Conservation (phyloP, 2,888 invertebrate genomes). For the Tenthredo livida region DNA sequence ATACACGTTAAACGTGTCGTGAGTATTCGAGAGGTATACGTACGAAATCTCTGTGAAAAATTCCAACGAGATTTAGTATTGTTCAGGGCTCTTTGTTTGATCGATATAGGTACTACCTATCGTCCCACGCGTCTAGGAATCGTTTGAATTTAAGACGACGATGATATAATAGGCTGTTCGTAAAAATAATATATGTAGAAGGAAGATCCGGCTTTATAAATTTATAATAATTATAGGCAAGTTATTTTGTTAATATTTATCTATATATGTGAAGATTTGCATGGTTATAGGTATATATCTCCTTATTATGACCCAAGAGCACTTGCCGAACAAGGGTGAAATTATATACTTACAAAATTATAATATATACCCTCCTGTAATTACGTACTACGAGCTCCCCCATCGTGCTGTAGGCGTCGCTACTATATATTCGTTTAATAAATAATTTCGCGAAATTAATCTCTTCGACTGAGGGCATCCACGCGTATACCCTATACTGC, state of each 20-base stretch:
- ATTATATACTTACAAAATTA: constrained; percentile 25
- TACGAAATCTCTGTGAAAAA: constrained; percentile 18
- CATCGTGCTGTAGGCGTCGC: neutral
- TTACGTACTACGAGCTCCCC: constrained; percentile 1
- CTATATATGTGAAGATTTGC: neutral
- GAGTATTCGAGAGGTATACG: neutral
- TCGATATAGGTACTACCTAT: constrained; percentile 40
- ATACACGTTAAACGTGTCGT: neutral
- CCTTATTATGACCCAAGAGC: neutral
- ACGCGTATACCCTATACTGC: constrained; percentile 32
- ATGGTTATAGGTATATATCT: neutral
- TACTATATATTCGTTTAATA: neutral
- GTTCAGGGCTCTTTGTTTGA: constrained; percentile 44
- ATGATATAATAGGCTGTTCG: neutral
- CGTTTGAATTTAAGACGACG: neutral
- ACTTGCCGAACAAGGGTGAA: constrained; percentile 13
- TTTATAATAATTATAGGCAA: neutral
- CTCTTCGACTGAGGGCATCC: neutral
- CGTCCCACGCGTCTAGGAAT: neutral
- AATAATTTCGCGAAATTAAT: constrained; percentile 28
- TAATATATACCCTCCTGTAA: constrained; percentile 13
- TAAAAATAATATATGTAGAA: neutral
- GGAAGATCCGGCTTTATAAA: neutral
- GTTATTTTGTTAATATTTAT: neutral
- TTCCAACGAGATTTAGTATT: constrained; percentile 16